A percentile compares a stretch with the other conserved stretches of the same genome.
Evolutionary conservation across 2,888 invertebrate species (phyloP).

Genomic region (Amblyteles armatorius): DNA sequence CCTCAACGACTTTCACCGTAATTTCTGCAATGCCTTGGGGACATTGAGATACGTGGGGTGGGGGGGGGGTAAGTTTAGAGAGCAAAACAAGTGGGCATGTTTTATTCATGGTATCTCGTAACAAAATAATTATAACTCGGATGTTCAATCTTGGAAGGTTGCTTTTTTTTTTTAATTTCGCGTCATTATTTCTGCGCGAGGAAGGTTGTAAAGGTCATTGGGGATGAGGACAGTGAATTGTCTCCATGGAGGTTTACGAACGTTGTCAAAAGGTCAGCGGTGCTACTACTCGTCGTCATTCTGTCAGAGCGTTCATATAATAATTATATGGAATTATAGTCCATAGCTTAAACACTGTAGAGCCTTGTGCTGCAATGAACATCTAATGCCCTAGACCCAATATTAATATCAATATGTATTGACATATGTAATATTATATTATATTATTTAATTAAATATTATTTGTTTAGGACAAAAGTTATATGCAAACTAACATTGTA

Average conservation of each 20-base stretch:
- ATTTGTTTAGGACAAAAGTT: too few relatives aligned
- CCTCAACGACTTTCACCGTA: neutral
- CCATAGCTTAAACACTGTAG: too few relatives aligned
- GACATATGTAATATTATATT: too few relatives aligned
- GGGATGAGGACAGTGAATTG: conserved; percentile 7
- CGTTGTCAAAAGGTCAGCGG: conserved; percentile 36
- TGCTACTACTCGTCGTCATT: neutral
- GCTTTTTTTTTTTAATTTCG: neutral
- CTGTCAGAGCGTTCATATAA: neutral
- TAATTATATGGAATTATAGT: too few relatives aligned
- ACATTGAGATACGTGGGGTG: neutral
- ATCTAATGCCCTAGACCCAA: neutral
- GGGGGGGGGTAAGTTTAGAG: neutral
- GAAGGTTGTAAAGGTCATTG: conserved; percentile 18
- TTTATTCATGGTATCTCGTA: neutral
- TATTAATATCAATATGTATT: neutral
- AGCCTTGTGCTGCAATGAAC: neutral
- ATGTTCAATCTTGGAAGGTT: neutral
- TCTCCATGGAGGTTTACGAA: conserved; percentile 4
- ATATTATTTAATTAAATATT: too few relatives aligned
- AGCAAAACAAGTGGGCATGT: neutral
- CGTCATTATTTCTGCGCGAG: conserved; percentile 24
- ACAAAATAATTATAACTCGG: neutral
- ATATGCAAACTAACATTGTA: too few relatives aligned
- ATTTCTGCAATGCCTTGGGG: neutral